Evolutionary conservation across 2,888 invertebrate species (phyloP), one percentile per base, ranked within the genome.

Genomic region (Brachypterus glaber): DNA sequence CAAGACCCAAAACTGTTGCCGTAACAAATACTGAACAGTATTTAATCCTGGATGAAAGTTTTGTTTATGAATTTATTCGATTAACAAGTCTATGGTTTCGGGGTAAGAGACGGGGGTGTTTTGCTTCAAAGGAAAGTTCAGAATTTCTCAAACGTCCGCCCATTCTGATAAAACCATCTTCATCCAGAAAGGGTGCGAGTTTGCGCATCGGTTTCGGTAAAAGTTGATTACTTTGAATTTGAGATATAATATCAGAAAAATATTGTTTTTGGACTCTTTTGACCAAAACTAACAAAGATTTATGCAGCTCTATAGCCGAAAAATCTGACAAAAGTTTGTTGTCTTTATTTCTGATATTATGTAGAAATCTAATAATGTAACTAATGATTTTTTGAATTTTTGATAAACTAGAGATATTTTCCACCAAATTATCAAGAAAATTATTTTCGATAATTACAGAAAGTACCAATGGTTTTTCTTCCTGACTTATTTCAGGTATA

Each of bases 1-100:
- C 18, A 47, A n/a, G 17, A 47, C 47, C 46, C 44, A 47, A 33
- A 24, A 47, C 34, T 35, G 37, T 36, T 47, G 44, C 21, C 37
- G 18, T 30, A 47, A 30, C 11, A 47, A 17, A 3, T 37, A 37
- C 29, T 39, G 39, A 8, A 45, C 18, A 27, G 39, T 30, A 7
- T 37, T 33, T 3, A 49, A 31, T 3, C 49, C 49, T 3, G 46
- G 21, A 24, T 49, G 47, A 8, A 39, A 37, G 27, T 44, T 24
- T 14, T 35, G 29, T n/a, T 25, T 18, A 30, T 49, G 47, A 31
- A 32, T 39, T 33, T 44, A 31, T 27, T 48, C 46, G 11, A 49
- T 41, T 9, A 49, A 30, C 18, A 48, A 24, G 17, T 46, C 21
- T 4, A 33, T 32, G 33, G 2, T 39, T 13, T 11, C 37, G 12